Base-by-base conservation (phyloP, 2,888 invertebrate species). In the Harmothoe impar region DNA sequence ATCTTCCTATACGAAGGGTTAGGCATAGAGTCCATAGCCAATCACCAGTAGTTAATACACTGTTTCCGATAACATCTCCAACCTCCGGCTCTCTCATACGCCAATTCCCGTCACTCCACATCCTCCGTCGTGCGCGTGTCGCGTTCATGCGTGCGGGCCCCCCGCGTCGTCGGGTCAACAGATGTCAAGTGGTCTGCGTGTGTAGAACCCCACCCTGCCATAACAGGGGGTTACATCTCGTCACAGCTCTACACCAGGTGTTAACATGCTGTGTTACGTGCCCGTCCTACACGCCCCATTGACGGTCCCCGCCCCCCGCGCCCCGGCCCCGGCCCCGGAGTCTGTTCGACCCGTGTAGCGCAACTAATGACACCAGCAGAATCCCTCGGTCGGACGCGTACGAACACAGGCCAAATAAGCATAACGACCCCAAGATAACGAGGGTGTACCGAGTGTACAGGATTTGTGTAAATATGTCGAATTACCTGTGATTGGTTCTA, bases 161-260 rank as follows among this genome's bases (percentile, higher is more conserved):
- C 77, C 81, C 81, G 35, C 43, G 7, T 12, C 68, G 81, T 20
- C 35, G 81, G 81, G 81, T 81, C 81, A 81, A 81, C 81, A 81
- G 81, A 81, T 35, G 81, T 81, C 81, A 81, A 81, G 81, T 81
- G 81, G 33, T 20, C 35, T 15, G 43, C 81, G 81, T 15, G 77
- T 62, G 62, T 25, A 62, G 20, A 5, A 15, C 62, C n/a, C 62
- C 23, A 25, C 62, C 15, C 1, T 25, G 15, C 62, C 43, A 43
- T 43, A 43, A 43, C 10, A 43, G 10, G n/a, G n/a, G 62, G n/a
- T 62, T 62, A 62, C 62, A 62, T n/a, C 62, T 62, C 62, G 62
- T 62, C 62, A 62, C 62, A 25, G 20, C 62, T 17, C 3, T 29
- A 12, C 1, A 29, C 72, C 72, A 72, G 72, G 29, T 72, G 72